Evolutionary conservation across 2,113 vertebrate genomes (phyloP).

Genomic region (Aegypius monachus): DNA sequence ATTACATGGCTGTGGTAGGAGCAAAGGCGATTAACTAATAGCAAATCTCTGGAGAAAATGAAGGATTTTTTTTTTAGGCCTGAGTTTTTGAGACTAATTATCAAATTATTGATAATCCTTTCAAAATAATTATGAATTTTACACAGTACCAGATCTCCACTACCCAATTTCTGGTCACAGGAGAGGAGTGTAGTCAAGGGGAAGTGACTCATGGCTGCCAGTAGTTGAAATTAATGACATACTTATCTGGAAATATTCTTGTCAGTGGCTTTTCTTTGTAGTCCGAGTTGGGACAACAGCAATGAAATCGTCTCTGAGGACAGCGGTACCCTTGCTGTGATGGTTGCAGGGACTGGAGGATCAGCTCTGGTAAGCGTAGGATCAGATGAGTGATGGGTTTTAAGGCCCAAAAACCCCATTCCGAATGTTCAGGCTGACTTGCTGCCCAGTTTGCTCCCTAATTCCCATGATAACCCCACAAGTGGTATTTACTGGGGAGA

Average conservation of each 20-base stretch:
- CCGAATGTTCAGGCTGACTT: neutral
- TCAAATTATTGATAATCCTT: neutral
- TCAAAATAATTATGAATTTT: neutral
- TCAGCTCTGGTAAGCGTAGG: neutral
- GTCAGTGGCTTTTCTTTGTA: neutral
- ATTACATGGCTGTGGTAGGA: neutral
- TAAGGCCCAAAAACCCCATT: neutral
- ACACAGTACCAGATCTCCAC: neutral
- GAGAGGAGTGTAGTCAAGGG: constrained; percentile 1
- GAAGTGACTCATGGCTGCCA: constrained; percentile 45
- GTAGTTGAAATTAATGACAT: constrained; percentile 37
- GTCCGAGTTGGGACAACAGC: neutral
- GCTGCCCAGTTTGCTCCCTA: neutral
- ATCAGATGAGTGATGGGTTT: neutral
- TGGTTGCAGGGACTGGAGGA: neutral
- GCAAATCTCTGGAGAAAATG: neutral
- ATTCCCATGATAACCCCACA: neutral
- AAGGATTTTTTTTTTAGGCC: neutral
- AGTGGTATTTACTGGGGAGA: neutral
- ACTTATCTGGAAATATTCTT: constrained; percentile 11
- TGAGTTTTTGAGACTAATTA: neutral
- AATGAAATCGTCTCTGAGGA: neutral
- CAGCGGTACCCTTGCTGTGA: neutral
- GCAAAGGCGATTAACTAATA: neutral
- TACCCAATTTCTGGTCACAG: neutral